Conservation (phyloP, 2,113 vertebrate species). For the Mionectes macconnelli region DNA sequence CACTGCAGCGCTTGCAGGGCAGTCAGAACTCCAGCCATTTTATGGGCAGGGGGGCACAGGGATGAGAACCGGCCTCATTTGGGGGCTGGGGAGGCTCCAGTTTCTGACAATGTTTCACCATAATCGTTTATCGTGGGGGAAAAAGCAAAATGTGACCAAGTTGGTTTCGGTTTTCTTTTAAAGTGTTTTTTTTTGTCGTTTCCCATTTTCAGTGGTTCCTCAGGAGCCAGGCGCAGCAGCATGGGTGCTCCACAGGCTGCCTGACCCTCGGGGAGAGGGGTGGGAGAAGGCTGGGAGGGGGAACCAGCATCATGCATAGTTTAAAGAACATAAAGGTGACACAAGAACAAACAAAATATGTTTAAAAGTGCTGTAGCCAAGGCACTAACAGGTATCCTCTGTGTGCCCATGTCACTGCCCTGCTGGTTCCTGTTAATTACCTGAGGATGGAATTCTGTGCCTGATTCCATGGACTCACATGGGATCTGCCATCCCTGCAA, state of each 20-base stretch:
- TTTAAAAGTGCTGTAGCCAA: background rate
- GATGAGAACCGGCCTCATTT: background rate
- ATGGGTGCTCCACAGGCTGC: background rate
- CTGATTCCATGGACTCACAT: accelerated
- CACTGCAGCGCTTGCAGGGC: background rate
- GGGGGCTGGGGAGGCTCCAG: background rate
- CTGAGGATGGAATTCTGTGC: background rate
- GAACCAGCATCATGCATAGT: too few relatives aligned
- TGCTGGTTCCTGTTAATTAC: background rate
- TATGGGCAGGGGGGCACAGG: background rate
- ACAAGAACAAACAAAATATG: accelerated
- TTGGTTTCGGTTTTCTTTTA: background rate
- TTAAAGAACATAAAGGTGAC: background rate
- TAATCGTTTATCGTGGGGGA: accelerated
- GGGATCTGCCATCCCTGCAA: background rate
- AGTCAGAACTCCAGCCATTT: background rate
- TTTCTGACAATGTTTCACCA: background rate
- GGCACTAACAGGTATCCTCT: too few relatives aligned
- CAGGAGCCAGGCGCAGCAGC: accelerated
- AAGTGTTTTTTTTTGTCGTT: background rate
- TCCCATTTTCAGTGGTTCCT: background rate
- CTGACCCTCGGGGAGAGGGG: background rate
- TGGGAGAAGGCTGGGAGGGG: background rate
- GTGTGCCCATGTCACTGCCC: accelerated
- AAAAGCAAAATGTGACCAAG: background rate